Percentiles rank a stretch among this genome's conserved stretches.
These are phyloP conservation scores for Synergus itoensis DNA, from an alignment of 2,888 invertebrate genomes.

Conservation along the genomic window DNA sequence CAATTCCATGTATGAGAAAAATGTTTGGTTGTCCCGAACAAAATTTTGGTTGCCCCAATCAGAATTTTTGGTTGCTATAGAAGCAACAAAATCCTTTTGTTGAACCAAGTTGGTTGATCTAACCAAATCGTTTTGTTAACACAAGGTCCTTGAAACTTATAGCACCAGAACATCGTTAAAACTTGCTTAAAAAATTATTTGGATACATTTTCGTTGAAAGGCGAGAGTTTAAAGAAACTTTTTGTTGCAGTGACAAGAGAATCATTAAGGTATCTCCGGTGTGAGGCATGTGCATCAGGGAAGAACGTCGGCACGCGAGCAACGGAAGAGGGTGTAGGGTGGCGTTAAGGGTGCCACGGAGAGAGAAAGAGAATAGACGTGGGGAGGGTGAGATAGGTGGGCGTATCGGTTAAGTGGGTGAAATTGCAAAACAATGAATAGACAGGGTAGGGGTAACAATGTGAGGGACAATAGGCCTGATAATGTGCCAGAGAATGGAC, in stretches of 20 bases:
- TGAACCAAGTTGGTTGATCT: no score
- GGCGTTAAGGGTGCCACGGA: slow-evolving; percentile 14
- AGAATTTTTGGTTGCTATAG: no score
- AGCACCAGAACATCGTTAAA: no score
- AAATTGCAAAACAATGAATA: slow-evolving; percentile 78
- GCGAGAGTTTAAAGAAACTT: not conserved
- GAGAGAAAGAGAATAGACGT: slow-evolving; percentile 36
- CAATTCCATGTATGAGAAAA: slow-evolving; percentile 1
- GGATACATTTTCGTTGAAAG: not conserved
- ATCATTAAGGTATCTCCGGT: slow-evolving; percentile 14
- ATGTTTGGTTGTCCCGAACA: not conserved
- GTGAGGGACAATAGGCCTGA: slow-evolving; percentile 78
- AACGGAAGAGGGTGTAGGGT: slow-evolving; percentile 16
- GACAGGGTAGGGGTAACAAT: slow-evolving; percentile 74
- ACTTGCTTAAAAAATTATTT: no score
- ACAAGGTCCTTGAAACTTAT: no score
- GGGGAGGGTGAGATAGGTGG: slow-evolving; percentile 59
- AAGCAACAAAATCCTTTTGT: no score
- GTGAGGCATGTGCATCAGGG: slow-evolving; percentile 29
- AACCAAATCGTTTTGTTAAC: no score
- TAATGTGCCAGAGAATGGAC: slow-evolving; percentile 77
- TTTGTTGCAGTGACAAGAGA: not conserved
- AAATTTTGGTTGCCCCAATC: not conserved
- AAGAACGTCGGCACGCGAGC: slow-evolving; percentile 40
- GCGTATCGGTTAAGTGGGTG: slow-evolving; percentile 77